Percentiles rank a stretch among this genome's conserved stretches.
phyloP scores from a whole-genome alignment of 2,888 invertebrate species.

The Tetrapedia diversipes region DNA sequence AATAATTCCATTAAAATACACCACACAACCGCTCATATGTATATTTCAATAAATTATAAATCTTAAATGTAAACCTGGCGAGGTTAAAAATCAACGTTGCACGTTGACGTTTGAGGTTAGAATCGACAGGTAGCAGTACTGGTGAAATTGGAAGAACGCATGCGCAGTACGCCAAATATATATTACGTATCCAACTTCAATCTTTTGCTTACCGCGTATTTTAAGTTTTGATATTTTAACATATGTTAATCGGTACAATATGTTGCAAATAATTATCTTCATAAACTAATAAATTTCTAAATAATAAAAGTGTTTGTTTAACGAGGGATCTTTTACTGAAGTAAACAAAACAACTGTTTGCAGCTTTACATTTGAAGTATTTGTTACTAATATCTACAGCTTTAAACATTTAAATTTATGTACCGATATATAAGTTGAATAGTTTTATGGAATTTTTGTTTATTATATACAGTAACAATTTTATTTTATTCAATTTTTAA shows the following conservation, averaged over 20 bases:
- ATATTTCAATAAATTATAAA: slow-evolving; percentile 18
- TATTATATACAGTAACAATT: no score
- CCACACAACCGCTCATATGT: slow-evolving; percentile 7
- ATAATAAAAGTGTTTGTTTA: neutral
- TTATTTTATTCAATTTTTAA: no score
- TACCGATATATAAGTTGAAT: no score
- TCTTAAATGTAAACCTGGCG: slow-evolving; percentile 40
- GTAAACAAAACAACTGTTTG: no score
- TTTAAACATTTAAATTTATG: no score
- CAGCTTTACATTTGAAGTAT: no score
- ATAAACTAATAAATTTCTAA: neutral
- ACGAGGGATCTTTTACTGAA: no score
- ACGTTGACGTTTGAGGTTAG: slow-evolving; percentile 79
- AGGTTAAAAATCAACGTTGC: slow-evolving; percentile 65
- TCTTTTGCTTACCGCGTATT: slow-evolving; percentile 39
- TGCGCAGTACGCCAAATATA: slow-evolving; percentile 60
- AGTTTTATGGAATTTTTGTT: no score
- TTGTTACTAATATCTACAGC: no score
- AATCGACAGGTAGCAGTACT: slow-evolving; percentile 78
- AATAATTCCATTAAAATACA: slow-evolving; percentile 28
- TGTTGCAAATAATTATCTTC: neutral
- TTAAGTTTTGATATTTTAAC: slow-evolving; percentile 25
- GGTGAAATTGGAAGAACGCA: slow-evolving; percentile 54
- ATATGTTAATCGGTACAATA: neutral
- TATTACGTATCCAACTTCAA: slow-evolving; percentile 44